A percentile compares a stretch with the other conserved stretches of the same genome.
These are phyloP conservation scores for Rhadina sibilatrix DNA, from an alignment of 2,113 vertebrate genomes.

Conservation along the genomic window DNA sequence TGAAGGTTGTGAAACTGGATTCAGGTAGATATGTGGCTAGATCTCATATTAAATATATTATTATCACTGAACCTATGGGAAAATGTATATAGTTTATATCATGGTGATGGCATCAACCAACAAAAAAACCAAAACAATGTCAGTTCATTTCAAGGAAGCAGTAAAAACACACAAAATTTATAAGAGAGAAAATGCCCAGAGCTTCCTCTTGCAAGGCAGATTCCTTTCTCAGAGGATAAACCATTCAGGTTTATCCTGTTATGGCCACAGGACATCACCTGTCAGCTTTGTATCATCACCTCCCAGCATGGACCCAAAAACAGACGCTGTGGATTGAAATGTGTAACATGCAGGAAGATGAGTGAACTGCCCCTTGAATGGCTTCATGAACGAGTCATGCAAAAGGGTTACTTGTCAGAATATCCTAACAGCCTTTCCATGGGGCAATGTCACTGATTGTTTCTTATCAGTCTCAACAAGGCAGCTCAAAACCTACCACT, in stretches of 20 bases:
- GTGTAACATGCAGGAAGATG: not conserved
- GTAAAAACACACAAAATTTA: not conserved
- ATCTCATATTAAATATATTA: not conserved
- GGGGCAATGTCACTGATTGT: not conserved
- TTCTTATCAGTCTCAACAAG: not conserved
- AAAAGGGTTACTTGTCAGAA: not conserved
- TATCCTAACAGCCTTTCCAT: not conserved
- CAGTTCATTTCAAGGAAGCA: not conserved
- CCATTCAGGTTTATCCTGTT: fast-evolving
- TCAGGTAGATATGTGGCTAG: not conserved
- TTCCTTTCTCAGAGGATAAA: not conserved
- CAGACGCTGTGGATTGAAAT: not conserved
- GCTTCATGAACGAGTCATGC: not conserved
- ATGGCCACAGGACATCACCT: not conserved
- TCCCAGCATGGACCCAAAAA: not conserved
- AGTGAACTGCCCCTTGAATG: not conserved
- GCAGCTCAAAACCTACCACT: not conserved
- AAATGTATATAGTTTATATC: not conserved
- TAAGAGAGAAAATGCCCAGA: not conserved
- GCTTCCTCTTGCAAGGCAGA: not conserved
- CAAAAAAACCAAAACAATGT: not conserved
- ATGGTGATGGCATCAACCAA: not conserved
- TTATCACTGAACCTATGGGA: not conserved
- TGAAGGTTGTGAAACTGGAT: not conserved
- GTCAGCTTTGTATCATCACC: not conserved